These are phyloP conservation scores for Dolichoris vasculosae DNA, from an alignment of 1,140 invertebrate species.

Conservation along the genomic window DNA sequence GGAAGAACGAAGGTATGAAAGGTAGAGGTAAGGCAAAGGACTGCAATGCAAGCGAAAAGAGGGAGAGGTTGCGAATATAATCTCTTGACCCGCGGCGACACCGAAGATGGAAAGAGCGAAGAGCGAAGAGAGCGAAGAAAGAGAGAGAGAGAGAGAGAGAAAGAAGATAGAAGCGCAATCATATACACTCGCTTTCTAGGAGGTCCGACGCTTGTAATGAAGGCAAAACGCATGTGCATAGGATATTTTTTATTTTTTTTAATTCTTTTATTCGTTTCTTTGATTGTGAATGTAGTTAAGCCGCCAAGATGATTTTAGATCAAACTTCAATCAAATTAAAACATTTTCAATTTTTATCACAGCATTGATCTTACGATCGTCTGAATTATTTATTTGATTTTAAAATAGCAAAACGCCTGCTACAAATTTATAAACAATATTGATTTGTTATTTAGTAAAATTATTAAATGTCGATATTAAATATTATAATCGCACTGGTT, in stretches of 20 bases:
- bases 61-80: constrained; percentile 49
- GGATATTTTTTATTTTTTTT: background rate
- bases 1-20: constrained; percentile 7
- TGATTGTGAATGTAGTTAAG: background rate
- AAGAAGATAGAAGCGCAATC: constrained; percentile 33
- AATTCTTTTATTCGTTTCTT: background rate
- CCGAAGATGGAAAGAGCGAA: constrained; percentile 36
- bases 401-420: background rate
- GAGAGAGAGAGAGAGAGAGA: constrained; percentile 28
- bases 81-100: constrained; percentile 52
- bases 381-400: background rate
- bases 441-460: background rate
- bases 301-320: background rate
- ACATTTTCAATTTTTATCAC: constrained; percentile 3
- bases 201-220: constrained; percentile 42
- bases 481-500: no score
- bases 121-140: constrained; percentile 11
- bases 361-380: background rate
- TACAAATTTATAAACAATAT: constrained; percentile 15
- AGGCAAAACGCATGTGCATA: constrained; percentile 33
- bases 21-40: constrained; percentile 19
- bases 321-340: constrained; percentile 4
- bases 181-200: constrained; percentile 48
- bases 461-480: no score
- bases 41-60: constrained; percentile 6